Base-by-base conservation (phyloP, 2,888 invertebrate genomes). In the Aspidiotus destructor region DNA sequence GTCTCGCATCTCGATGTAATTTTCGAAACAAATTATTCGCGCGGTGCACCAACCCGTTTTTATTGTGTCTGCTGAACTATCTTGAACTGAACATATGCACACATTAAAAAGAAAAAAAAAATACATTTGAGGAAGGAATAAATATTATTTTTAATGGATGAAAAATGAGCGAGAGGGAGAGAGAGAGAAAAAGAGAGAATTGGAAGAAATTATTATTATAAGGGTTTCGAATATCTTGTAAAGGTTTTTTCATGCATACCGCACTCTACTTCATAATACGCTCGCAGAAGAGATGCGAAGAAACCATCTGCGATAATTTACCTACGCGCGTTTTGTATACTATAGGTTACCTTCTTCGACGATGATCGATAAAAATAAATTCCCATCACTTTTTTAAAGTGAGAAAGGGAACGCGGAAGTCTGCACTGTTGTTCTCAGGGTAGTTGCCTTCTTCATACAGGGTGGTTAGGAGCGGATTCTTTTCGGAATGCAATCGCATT, bases 401-500 rank as follows among this genome's bases (percentile, higher is more conserved):
- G 65, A 65, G 65, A 65, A 65, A 65, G 65, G 65, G 65, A 65
- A 65, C 65, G 65, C 65, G 65, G 65, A 65, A 65, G 65, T 65
- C 65, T 65, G 65, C 65, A 57, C 57, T 65, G 54, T 55, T 55
- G 65, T 65, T 65, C 65, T 65, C 65, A 65, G 65, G 58, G 65
- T 55, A 65, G 48, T 48, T 13, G 48, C 48, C 11, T n/a, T 11
- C 10, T 48, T 48, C 6, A 48, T 48, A 48, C 48, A 6, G n/a
- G 48, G 48, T 48, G 48, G 48, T 48, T 48, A 28, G 28, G 28
- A 3, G 28, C 28, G 28, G 28, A 28, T 28, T 1, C 28, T 28
- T 28, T 28, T 28, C 28, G 28, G 28, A 28, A 28, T 28, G 28
- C 28, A 5, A 5, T 1, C 1, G 28, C 28, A 28, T 28, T 28